phyloP scores from a whole-genome alignment of 2,113 vertebrate species.

The Pipra filicauda region DNA sequence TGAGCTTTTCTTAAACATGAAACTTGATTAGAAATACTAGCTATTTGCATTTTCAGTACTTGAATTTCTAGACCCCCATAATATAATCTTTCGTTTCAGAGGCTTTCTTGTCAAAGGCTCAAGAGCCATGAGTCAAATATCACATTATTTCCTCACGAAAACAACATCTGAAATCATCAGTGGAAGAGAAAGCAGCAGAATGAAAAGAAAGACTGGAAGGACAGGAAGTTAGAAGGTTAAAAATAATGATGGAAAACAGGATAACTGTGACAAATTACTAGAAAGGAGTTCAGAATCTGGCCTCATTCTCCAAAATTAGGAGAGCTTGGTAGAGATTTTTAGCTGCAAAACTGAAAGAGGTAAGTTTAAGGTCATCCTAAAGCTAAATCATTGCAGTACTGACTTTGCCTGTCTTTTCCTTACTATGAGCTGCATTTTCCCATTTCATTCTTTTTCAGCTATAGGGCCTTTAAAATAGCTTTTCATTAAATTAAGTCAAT shows the following conservation, averaged over 20 bases:
- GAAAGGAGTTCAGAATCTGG: not conserved
- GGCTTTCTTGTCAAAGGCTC: not conserved
- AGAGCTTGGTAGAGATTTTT: not conserved
- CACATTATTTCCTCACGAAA: not conserved
- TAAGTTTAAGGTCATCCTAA: not conserved
- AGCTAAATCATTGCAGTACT: not conserved
- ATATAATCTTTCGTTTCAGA: not conserved
- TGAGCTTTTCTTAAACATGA: not conserved
- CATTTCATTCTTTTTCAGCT: not conserved
- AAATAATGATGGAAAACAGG: not conserved
- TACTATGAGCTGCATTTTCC: not conserved
- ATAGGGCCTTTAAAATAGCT: not conserved
- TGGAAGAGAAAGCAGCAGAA: not conserved
- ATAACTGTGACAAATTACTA: not conserved
- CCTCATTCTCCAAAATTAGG: not conserved
- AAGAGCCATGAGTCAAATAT: not conserved
- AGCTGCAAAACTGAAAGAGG: not conserved
- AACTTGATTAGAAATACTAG: not conserved
- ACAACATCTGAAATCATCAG: not conserved
- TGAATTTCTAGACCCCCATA: not conserved
- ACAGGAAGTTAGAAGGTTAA: not conserved
- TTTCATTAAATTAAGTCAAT: not conserved
- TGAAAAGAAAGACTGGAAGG: not conserved
- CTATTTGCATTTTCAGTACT: not conserved
- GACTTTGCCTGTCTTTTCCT: not conserved